Evolutionary conservation across 1,140 invertebrate genomes (phyloP).

Genomic region (Hormaphis cornu): DNA sequence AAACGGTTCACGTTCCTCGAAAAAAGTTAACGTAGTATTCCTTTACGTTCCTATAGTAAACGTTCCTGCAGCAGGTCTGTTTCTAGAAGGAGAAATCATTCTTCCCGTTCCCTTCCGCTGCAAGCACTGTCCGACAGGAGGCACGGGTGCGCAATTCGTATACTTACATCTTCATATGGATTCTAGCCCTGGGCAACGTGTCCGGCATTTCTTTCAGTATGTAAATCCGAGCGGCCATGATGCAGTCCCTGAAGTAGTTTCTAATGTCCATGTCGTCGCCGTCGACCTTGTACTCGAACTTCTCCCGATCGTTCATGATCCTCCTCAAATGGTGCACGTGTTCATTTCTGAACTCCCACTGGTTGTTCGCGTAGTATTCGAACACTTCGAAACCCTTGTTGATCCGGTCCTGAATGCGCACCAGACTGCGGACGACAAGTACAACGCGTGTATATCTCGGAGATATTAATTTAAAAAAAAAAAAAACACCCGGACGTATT

Average conservation of each 20-base stretch:
- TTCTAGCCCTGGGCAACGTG: constrained; percentile 65
- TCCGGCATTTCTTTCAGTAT: constrained; percentile 75
- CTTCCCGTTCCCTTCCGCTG: too few relatives aligned
- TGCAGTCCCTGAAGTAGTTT: constrained; percentile 63
- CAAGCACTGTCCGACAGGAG: too few relatives aligned
- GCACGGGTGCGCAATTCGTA: too few relatives aligned
- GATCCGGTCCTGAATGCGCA: constrained; percentile 63
- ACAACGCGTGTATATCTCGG: neutral
- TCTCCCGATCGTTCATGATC: constrained; percentile 55
- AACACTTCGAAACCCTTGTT: constrained; percentile 74
- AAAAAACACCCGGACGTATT: neutral
- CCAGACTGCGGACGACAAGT: constrained; percentile 49
- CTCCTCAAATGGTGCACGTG: constrained; percentile 49
- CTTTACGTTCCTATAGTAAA: too few relatives aligned
- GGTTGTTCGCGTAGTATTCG: constrained; percentile 75
- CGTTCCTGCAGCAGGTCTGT: too few relatives aligned
- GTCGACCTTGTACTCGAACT: constrained; percentile 56
- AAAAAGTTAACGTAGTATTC: too few relatives aligned
- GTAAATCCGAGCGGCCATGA: constrained; percentile 59
- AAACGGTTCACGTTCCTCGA: too few relatives aligned
- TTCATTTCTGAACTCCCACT: constrained; percentile 69
- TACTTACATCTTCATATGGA: constrained; percentile 62
- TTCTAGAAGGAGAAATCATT: too few relatives aligned
- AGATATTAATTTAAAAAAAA: neutral
- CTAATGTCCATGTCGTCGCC: constrained; percentile 60